These are phyloP conservation scores for Strigamia transsilvanica DNA, from an alignment of 2,888 invertebrate species.

Conservation along the genomic window DNA sequence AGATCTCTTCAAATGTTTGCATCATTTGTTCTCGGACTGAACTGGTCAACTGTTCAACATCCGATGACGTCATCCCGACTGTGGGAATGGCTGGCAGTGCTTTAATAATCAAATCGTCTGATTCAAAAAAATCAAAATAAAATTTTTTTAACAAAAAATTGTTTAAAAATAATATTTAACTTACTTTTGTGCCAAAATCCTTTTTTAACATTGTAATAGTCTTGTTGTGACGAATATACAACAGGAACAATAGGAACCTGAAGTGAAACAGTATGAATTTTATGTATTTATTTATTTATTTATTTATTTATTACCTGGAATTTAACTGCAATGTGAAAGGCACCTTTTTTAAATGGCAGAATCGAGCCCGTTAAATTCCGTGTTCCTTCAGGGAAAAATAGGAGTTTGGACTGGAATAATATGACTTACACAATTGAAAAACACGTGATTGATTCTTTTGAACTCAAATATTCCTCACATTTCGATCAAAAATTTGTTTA, in stretches of 20 bases:
- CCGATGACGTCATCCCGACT: not conserved
- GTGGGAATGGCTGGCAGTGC: slow-evolving; percentile 16
- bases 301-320: slow-evolving; percentile 68
- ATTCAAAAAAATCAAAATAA: too few species aligned
- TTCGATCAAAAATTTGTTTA: slow-evolving; percentile 58
- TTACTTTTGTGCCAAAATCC: not conserved
- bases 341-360: slow-evolving; percentile 95
- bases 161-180: not conserved
- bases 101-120: not conserved
- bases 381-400: slow-evolving; percentile 97
- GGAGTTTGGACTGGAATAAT: slow-evolving; percentile 73
- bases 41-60: not conserved
- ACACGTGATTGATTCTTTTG: not conserved
- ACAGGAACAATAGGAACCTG: slow-evolving; percentile 8
- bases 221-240: slow-evolving; percentile 12
- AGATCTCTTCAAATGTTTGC: slow-evolving; percentile 22
- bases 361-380: slow-evolving; percentile 80
- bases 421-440: not conserved
- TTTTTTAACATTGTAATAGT: not conserved
- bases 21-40: not conserved
- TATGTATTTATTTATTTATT: not conserved
- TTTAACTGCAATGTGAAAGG: slow-evolving; percentile 91
- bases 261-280: not conserved
- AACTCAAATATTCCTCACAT: not conserved
- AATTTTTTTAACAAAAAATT: not conserved